A percentile compares a stretch with the other conserved stretches of the same genome.
Evolutionary conservation across 2,888 invertebrate genomes (phyloP).

Genomic region (Scelioninae gen. 1): DNA sequence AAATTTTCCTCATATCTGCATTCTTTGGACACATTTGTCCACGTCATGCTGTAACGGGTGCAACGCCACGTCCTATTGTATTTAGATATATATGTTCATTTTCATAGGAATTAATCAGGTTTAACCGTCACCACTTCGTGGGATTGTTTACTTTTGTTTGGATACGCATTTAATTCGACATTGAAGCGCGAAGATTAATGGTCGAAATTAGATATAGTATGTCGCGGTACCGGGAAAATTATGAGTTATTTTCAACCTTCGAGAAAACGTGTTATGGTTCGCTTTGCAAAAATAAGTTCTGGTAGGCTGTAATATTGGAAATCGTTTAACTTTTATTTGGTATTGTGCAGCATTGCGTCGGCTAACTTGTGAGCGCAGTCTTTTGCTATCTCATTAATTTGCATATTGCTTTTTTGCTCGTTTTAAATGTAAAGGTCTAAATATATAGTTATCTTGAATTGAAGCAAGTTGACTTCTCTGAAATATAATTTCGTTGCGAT

Average conservation of each 20-base stretch:
- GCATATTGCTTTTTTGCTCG: background rate
- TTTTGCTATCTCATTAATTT: background rate
- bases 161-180: slow-evolving; percentile 17
- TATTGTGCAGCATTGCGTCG: too few species aligned
- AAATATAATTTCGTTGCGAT: slow-evolving; percentile 31
- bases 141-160: slow-evolving; percentile 37
- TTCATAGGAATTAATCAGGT: slow-evolving; percentile 36
- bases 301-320: background rate
- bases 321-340: too few species aligned
- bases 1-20: slow-evolving; percentile 51
- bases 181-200: slow-evolving; percentile 22
- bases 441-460: slow-evolving; percentile 5
- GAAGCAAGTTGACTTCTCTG: slow-evolving; percentile 20
- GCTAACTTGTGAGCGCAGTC: too few species aligned
- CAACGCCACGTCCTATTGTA: slow-evolving; percentile 43
- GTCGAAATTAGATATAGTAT: slow-evolving; percentile 26
- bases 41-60: slow-evolving; percentile 40
- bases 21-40: slow-evolving; percentile 45
- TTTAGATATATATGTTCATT: slow-evolving; percentile 33
- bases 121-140: slow-evolving; percentile 19
- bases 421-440: background rate
- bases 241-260: slow-evolving; percentile 4
- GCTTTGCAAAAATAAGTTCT: background rate
- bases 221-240: background rate
- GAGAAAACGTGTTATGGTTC: background rate